A percentile compares a stretch with the other conserved stretches of the same genome.
Evolutionary conservation across 2,888 invertebrate species (phyloP).

Genomic region (Tiphia femorata): DNA sequence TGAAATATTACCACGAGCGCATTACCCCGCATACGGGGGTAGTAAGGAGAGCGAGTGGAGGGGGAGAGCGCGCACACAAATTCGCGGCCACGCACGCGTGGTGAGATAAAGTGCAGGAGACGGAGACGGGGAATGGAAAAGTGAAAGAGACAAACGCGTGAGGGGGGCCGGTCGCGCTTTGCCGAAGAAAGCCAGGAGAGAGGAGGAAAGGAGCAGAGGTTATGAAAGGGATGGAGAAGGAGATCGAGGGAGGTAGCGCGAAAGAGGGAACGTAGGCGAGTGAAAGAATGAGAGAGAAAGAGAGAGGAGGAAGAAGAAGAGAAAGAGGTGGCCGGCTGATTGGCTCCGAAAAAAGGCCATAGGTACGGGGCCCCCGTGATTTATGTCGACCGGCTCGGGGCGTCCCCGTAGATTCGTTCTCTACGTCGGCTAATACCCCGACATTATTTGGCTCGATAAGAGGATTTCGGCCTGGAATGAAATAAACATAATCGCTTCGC

Average conservation of each 20-base stretch:
- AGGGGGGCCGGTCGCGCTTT: no score
- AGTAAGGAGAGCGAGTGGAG: conserved; percentile 31
- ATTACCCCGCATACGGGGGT: conserved; percentile 53
- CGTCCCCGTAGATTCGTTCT: conserved; percentile 50
- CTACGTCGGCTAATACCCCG: conserved; percentile 49
- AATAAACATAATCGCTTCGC: conserved; percentile 49
- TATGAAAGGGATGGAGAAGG: conserved; percentile 8
- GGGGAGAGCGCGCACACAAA: not conserved
- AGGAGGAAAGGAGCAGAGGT: not conserved
- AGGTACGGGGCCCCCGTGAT: conserved; percentile 53
- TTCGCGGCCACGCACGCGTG: not conserved
- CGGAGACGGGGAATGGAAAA: not conserved
- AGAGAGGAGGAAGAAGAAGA: conserved; percentile 21
- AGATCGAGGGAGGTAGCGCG: conserved; percentile 18
- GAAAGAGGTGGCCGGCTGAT: conserved; percentile 53
- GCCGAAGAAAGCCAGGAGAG: conserved; percentile 9
- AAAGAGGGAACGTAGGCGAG: not conserved
- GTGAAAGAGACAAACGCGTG: not conserved
- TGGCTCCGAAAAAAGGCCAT: conserved; percentile 61
- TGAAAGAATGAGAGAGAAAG: conserved; percentile 15
- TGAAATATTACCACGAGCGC: conserved; percentile 59
- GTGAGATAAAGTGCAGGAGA: not conserved
- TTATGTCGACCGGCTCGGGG: conserved; percentile 58
- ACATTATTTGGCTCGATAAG: conserved; percentile 54
- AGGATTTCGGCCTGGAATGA: conserved; percentile 51